These are phyloP conservation scores for Rhyacichthys aspro DNA, from an alignment of 2,797 vertebrate species.

Conservation along the genomic window DNA sequence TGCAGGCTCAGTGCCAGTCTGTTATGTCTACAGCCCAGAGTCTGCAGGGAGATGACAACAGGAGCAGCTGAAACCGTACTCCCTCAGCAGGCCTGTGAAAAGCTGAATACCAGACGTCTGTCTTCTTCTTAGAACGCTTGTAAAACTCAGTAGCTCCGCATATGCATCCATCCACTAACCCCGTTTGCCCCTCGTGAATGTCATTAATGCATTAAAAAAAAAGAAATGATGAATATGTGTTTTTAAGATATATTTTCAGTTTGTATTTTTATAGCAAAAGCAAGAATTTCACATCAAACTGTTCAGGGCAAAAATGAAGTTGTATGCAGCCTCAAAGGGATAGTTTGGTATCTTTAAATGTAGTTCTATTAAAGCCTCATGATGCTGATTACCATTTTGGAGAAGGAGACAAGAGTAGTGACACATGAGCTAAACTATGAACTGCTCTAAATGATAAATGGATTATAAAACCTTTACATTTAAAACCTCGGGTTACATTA, in stretches of 20 bases:
- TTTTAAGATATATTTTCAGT: conserved; percentile 2
- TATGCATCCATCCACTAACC: conserved; percentile 29
- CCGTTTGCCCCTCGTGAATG: conserved; percentile 30
- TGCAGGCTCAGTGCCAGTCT: conserved; percentile 24
- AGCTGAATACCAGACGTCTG: conserved; percentile 63
- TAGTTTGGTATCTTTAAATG: no score
- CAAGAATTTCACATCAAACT: no score
- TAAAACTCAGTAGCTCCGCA: conserved; percentile 50
- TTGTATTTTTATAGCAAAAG: not conserved
- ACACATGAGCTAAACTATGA: no score
- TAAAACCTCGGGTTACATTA: no score
- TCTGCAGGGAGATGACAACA: conserved; percentile 36
- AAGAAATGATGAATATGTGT: conserved; percentile 12
- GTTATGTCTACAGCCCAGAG: conserved; percentile 42
- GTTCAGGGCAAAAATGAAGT: no score
- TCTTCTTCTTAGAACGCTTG: conserved; percentile 53
- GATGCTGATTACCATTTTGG: no score
- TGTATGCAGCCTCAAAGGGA: no score
- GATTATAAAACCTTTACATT: no score
- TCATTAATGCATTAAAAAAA: conserved; percentile 12
- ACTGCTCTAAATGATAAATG: no score
- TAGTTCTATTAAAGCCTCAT: no score
- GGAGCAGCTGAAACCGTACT: conserved; percentile 55
- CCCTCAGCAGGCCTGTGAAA: conserved; percentile 51
- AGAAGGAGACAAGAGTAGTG: no score